A percentile compares a stretch with the other conserved stretches of the same genome.
These are phyloP conservation scores for Chrysocyon brachyurus DNA, from an alignment of 2,797 vertebrate species.

Conservation along the genomic window DNA sequence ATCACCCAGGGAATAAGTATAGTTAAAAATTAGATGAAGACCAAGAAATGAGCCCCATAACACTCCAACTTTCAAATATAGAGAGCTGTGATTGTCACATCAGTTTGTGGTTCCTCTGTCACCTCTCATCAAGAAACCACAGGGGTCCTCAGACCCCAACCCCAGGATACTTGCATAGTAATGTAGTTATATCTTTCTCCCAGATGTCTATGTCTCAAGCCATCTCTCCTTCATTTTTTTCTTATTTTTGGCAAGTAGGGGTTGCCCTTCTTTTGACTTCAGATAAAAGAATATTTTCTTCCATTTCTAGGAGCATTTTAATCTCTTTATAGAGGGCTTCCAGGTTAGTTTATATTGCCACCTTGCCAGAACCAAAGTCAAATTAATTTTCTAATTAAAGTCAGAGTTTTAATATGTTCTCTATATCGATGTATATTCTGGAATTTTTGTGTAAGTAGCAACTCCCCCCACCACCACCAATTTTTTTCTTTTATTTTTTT, in stretches of 20 bases:
- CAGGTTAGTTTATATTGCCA: not conserved
- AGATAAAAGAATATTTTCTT: not conserved
- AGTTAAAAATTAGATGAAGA: not conserved
- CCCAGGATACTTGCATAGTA: not conserved
- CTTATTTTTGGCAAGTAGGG: not conserved
- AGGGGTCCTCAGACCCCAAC: not conserved
- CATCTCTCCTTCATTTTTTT: not conserved
- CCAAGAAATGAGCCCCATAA: not conserved
- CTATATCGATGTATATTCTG: not conserved
- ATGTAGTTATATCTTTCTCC: too few species aligned
- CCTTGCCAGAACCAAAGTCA: not conserved
- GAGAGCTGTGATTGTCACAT: not conserved
- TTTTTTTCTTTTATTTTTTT: not conserved
- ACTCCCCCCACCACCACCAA: accelerated
- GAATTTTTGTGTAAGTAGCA: not conserved
- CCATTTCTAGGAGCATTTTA: not conserved
- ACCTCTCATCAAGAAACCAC: not conserved
- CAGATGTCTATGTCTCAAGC: too few species aligned
- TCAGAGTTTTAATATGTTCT: not conserved
- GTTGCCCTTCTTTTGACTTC: not conserved
- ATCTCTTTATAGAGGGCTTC: not conserved
- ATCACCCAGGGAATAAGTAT: not conserved
- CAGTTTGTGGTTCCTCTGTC: not conserved
- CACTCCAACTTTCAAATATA: not conserved
- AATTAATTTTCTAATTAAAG: not conserved